Percentiles rank a stretch among this genome's conserved stretches.
These are phyloP conservation scores for Mohoua ochrocephala DNA, from an alignment of 2,113 vertebrate genomes.

Conservation along the genomic window DNA sequence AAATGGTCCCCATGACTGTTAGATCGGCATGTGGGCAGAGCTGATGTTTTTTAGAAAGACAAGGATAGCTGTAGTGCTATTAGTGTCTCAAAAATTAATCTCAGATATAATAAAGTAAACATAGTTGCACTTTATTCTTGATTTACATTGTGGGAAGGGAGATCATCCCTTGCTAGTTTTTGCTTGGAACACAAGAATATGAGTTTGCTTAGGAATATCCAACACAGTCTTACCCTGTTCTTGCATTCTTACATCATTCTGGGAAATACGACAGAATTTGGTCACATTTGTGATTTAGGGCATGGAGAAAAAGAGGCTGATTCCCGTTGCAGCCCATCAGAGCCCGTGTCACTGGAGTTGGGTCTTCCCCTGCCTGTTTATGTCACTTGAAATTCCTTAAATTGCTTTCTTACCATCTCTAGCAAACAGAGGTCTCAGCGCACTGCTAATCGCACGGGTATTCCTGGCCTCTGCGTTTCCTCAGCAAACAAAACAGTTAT, in stretches of 20 bases:
- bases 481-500: not conserved
- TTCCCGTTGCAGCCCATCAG: not conserved
- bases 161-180: not conserved
- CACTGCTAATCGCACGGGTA: not conserved
- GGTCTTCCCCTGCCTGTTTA: not conserved
- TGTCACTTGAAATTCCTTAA: slow-evolving; percentile 12
- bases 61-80: not conserved
- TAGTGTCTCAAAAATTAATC: not conserved
- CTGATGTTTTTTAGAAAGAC: not conserved
- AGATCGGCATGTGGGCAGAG: not conserved
- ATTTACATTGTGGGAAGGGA: not conserved
- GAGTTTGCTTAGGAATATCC: not conserved
- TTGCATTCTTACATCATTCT: not conserved
- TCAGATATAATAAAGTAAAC: not conserved
- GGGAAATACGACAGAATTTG: not conserved
- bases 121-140: not conserved
- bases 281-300: not conserved
- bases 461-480: slow-evolving; percentile 28
- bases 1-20: not conserved
- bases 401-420: not conserved
- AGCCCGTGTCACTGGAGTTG: not conserved
- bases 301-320: not conserved
- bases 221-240: not conserved
- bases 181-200: not conserved
- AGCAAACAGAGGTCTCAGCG: not conserved